These are phyloP conservation scores for Cynopterus brachyotis DNA, from an alignment of 2,113 vertebrate genomes.

Conservation along the genomic window DNA sequence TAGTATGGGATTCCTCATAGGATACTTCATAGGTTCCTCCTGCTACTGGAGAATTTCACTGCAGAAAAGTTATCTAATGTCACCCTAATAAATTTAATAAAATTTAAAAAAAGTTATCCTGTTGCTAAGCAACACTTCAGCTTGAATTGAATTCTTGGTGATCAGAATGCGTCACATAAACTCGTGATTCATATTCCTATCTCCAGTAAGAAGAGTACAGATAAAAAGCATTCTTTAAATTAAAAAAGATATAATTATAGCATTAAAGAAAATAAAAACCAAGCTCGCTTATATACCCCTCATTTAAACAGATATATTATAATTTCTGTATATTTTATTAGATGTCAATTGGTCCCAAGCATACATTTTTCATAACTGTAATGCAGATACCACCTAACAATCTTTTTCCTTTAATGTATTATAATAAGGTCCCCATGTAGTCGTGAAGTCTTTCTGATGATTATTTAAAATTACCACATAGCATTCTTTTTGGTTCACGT, in stretches of 20 bases:
- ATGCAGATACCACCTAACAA: not conserved
- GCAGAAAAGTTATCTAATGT: constrained; percentile 68
- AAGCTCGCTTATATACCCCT: constrained; percentile 21
- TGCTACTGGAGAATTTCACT: constrained; percentile 66
- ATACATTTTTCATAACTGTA: constrained; percentile 53
- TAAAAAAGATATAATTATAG: constrained; percentile 17
- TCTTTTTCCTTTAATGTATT: constrained; percentile 32
- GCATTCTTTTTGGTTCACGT: constrained; percentile 4
- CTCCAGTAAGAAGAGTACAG: constrained; percentile 52
- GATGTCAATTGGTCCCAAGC: constrained; percentile 29
- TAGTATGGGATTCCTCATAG: constrained; percentile 60
- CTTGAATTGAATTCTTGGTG: constrained; percentile 69
- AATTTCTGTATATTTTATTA: constrained; percentile 52
- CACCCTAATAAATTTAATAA: no score
- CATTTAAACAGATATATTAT: constrained; percentile 49
- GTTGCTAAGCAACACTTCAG: constrained; percentile 76
- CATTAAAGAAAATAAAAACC: constrained; percentile 41
- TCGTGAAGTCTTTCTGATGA: constrained; percentile 24
- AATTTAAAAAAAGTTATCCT: constrained; percentile 62
- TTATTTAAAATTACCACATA: constrained; percentile 39
- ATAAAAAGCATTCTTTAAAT: constrained; percentile 65
- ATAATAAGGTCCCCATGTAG: not conserved
- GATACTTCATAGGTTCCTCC: constrained; percentile 58
- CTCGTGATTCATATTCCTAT: constrained; percentile 64
- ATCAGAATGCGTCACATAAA: constrained; percentile 66